Conservation (phyloP, 2,113 vertebrate species). For the Mellivora capensis region DNA sequence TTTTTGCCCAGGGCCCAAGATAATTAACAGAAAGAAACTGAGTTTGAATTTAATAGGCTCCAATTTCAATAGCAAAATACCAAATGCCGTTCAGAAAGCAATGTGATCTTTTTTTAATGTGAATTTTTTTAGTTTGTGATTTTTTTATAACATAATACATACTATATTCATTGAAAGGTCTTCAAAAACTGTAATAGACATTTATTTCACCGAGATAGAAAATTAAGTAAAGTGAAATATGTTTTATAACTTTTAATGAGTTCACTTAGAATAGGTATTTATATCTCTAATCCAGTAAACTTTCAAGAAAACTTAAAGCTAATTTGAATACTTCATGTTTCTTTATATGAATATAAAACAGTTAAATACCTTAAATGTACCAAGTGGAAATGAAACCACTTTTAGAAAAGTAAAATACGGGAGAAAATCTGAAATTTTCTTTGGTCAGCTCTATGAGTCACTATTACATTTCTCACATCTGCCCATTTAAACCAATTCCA, state of each 20-base stretch:
- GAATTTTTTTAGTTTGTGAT: not conserved
- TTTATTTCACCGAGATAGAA: not conserved
- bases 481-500: not conserved
- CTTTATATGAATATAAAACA: not conserved
- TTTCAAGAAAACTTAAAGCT: not conserved
- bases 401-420: conserved; percentile 16
- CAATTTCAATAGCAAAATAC: not conserved
- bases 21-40: conserved; percentile 41
- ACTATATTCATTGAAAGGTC: conserved; percentile 25
- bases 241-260: conserved; percentile 12
- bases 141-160: not conserved
- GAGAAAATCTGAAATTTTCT: not conserved
- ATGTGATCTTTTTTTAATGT: not conserved
- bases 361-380: conserved; percentile 5
- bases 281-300: not conserved
- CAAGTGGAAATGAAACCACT: not conserved
- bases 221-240: conserved; percentile 19
- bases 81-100: not conserved
- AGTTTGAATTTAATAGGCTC: not conserved
- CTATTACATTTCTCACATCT: not conserved
- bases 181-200: not conserved
- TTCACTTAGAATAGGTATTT: not conserved
- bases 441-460: not conserved
- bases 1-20: not conserved
- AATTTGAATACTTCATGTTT: not conserved